Evolutionary conservation across 2,113 vertebrate genomes (phyloP), one percentile per base, ranked within the genome.

Genomic region (Corapipo altera): DNA sequence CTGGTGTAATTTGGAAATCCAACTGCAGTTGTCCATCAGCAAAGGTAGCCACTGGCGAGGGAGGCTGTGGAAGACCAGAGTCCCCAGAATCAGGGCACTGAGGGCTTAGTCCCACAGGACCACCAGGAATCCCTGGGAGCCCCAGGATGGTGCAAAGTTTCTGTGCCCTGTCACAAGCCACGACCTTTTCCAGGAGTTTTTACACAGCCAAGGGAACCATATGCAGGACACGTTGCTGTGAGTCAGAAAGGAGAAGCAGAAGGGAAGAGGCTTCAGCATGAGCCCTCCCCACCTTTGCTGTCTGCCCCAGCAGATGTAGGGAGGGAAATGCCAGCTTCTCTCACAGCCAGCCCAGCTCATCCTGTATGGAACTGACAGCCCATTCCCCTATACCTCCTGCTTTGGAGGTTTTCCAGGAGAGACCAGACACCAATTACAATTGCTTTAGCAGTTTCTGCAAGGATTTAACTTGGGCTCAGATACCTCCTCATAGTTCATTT

Each of bases 1-100:
- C 32, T 2, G 15, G 16, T 75, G 84, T 75, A 72, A 95, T 94
- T 91, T 89, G 91, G 86, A 95, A 91, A 96, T 91, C 80, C 94
- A 91, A 81, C 92, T 84, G 93, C 70, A 43, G 66, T 44, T 87
- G 89, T 91, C 93, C n/a, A 3, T 92, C 91, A 91, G 77, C 84
- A 70, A 54, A 79, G 75, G 41, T 82, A 73, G 88, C 9, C 37
- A 9, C 7, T 3, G 57, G 33, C 1, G 1, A 74, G 21, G 20
- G 70, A 78, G 35, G 55, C 41, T 84, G 70, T 0, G 0, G 41
- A 32, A 11, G 2, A 41, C 5, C 9, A 1, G 2, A 86, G 49
- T 32, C 79, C 10, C 1, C n/a, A 49, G 85, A 37, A 26, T 11
- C 59, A 8, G 73, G 15, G n/a, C 27, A 27, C 33, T 49, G 11